A percentile compares a stretch with the other conserved stretches of the same genome.
Conservation (phyloP, 2,113 vertebrate species). For the Platycercus adscitus region DNA sequence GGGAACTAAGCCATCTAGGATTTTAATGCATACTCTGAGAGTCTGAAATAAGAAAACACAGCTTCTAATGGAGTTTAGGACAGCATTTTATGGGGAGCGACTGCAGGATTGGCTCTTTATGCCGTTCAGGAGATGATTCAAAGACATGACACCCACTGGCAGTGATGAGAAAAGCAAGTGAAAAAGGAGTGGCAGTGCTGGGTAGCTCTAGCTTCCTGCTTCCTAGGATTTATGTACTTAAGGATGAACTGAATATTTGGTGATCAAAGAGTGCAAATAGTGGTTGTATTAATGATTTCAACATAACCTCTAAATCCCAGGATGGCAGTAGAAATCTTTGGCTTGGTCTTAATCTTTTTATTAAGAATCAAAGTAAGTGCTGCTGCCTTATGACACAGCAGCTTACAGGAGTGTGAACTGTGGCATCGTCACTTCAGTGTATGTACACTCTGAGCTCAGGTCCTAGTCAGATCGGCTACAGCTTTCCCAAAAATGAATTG, state of each 20-base stretch:
- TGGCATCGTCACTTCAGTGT: not conserved
- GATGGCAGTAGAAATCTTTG: slow-evolving; percentile 54
- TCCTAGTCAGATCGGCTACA: not conserved
- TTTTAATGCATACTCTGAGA: not conserved
- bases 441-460: not conserved
- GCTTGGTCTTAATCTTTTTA: slow-evolving; percentile 66
- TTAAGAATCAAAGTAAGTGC: slow-evolving; percentile 62
- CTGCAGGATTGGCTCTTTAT: not conserved
- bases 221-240: slow-evolving; percentile 64
- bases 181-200: not conserved
- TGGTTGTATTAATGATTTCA: slow-evolving; percentile 68
- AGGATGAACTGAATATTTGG: slow-evolving; percentile 50
- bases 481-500: not conserved
- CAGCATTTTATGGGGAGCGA: not conserved
- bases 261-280: slow-evolving; percentile 66
- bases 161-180: slow-evolving; percentile 15
- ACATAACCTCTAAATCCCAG: slow-evolving; percentile 64
- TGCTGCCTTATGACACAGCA: slow-evolving; percentile 41
- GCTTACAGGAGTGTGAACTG: not conserved
- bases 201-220: slow-evolving; percentile 19
- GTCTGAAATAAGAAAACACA: not conserved
- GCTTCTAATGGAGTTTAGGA: not conserved
- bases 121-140: not conserved
- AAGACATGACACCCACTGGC: not conserved
- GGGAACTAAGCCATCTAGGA: not conserved